Percentiles rank a stretch among this genome's conserved stretches.
These are phyloP conservation scores for Buphagus erythrorhynchus DNA, from an alignment of 2,797 vertebrate genomes.

Conservation along the genomic window DNA sequence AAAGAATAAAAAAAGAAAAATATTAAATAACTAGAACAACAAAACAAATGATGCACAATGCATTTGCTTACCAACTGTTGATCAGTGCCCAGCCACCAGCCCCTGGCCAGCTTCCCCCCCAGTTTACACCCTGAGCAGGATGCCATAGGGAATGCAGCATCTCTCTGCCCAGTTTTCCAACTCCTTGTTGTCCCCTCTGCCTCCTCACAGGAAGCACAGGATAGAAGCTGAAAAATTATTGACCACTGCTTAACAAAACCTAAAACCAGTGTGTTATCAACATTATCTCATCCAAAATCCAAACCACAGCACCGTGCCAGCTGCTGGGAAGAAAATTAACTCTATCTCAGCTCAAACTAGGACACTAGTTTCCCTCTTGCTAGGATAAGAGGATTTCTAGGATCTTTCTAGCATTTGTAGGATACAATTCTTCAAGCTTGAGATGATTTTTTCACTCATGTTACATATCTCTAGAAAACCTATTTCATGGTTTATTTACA, in stretches of 20 bases:
- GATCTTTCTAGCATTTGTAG: background rate
- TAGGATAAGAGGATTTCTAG: background rate
- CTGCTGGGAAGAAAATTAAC: background rate
- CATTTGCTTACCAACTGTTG: background rate
- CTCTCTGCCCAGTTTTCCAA: background rate
- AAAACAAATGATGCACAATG: background rate
- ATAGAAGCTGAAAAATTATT: background rate
- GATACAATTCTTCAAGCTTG: background rate
- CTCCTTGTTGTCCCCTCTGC: background rate
- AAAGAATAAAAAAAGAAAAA: background rate
- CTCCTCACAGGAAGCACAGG: fast-evolving
- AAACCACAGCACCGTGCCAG: background rate
- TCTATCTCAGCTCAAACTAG: background rate
- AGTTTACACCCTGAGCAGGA: background rate
- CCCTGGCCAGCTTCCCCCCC: fast-evolving
- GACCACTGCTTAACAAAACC: background rate
- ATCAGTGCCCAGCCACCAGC: background rate
- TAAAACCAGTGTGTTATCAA: background rate
- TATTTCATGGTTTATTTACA: background rate
- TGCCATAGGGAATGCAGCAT: background rate
- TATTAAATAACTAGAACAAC: background rate
- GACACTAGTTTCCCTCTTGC: background rate
- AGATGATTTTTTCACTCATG: background rate
- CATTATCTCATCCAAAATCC: background rate
- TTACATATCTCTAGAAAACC: background rate